A percentile compares a stretch with the other conserved stretches of the same genome.
These are phyloP conservation scores for Toxotes lorentzi DNA, from an alignment of 2,797 vertebrate genomes.

Conservation along the genomic window DNA sequence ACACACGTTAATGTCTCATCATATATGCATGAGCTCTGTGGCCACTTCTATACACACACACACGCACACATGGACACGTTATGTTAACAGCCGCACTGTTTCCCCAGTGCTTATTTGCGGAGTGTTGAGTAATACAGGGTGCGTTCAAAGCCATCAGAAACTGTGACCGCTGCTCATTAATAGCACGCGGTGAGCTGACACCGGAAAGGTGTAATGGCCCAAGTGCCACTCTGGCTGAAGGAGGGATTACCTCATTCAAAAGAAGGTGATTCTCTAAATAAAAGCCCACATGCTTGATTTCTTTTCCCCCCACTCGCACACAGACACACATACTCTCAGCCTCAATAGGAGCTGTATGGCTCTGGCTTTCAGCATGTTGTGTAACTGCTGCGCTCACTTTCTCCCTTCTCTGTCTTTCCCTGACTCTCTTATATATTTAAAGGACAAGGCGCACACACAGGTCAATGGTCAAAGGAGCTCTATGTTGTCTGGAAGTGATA, in stretches of 20 bases:
- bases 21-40: constrained; percentile 32
- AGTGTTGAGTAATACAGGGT: constrained; percentile 42
- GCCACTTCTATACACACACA: constrained; percentile 14
- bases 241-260: constrained; percentile 70
- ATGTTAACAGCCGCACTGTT: constrained; percentile 48
- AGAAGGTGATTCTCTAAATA: constrained; percentile 67
- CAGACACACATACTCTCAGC: constrained; percentile 20
- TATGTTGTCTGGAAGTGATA: constrained; percentile 50
- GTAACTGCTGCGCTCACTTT: constrained; percentile 38
- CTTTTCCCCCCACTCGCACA: constrained; percentile 18
- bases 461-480: constrained; percentile 41
- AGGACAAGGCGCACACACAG: constrained; percentile 34
- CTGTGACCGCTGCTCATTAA: constrained; percentile 41
- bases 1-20: constrained; percentile 56
- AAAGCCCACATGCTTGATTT: constrained; percentile 62
- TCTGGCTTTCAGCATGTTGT: constrained; percentile 28
- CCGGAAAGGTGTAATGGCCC: constrained; percentile 46
- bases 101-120: constrained; percentile 44
- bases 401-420: constrained; percentile 19
- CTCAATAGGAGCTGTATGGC: constrained; percentile 41
- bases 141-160: constrained; percentile 57
- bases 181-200: constrained; percentile 47
- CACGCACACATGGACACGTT: constrained; percentile 2
- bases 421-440: neutral
- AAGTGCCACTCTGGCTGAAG: constrained; percentile 52